Percentiles rank a stretch among this genome's conserved stretches.
Evolutionary conservation across 1,140 invertebrate species (phyloP).

Genomic region (Andrena cerasifolii): DNA sequence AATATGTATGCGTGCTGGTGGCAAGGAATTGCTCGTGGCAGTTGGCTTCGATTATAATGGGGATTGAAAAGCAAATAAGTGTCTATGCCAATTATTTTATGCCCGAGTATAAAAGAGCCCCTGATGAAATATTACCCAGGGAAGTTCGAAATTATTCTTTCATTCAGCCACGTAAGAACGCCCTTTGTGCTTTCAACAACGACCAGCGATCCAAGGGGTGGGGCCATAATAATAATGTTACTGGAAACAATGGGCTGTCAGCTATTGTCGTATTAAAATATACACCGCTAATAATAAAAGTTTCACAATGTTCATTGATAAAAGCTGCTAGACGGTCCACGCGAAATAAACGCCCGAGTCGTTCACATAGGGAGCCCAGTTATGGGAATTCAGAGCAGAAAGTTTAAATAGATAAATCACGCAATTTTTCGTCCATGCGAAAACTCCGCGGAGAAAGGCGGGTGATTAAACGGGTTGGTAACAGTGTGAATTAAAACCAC

Average conservation of each 20-base stretch:
- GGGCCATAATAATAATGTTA: slow-evolving; percentile 24
- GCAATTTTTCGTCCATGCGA: slow-evolving; percentile 18
- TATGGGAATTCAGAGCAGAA: slow-evolving; percentile 31
- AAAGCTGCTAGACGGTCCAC: slow-evolving; percentile 40
- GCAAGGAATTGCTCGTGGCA: slow-evolving; percentile 9
- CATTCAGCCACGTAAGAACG: not conserved
- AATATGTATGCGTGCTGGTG: not conserved
- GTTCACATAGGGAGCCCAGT: slow-evolving; percentile 27
- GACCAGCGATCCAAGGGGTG: not conserved
- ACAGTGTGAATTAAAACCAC: slow-evolving; percentile 33
- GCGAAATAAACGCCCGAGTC: slow-evolving; percentile 44
- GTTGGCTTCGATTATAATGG: slow-evolving; percentile 23
- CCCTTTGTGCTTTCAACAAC: not conserved
- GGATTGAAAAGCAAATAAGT: slow-evolving; percentile 33
- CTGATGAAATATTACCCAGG: not conserved
- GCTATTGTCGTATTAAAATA: slow-evolving; percentile 58
- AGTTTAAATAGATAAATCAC: slow-evolving; percentile 50
- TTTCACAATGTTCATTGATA: slow-evolving; percentile 61
- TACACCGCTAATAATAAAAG: slow-evolving; percentile 56
- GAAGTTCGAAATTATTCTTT: slow-evolving; percentile 6
- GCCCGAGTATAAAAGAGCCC: too few relatives aligned
- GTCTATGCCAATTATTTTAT: too few relatives aligned
- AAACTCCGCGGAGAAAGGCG: not conserved
- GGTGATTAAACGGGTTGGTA: slow-evolving; percentile 28
- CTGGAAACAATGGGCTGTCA: slow-evolving; percentile 11